Base-by-base conservation (phyloP, 2,888 invertebrate genomes). In the Phengaris arion region DNA sequence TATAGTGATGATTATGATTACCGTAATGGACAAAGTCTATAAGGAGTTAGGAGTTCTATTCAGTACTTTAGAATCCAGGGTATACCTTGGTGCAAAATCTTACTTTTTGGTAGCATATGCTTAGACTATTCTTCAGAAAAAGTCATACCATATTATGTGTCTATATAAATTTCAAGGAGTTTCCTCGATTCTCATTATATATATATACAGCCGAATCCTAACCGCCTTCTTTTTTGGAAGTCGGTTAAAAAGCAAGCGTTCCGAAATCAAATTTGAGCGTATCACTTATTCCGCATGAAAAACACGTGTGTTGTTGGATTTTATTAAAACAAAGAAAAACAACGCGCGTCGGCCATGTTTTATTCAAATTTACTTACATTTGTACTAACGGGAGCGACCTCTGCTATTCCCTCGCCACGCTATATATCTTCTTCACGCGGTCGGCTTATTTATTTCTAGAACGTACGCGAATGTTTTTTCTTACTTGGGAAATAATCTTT, bases 361-460 rank as follows among this genome's bases (percentile, higher is more conserved):
- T 93, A 93, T 93, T 93, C 92, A 93, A 93, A 93, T 93, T 93
- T 93, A 93, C 93, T 93, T 93, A 93, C 93, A 93, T 92, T 93
- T 92, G 87, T 89, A 92, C 91, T 93, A 93, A 93, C 91, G 91
- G 88, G 86, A 87, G 88, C 90, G 92, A 93, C 92, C 93, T 93
- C 85, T 88, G 90, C 86, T 92, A 93, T 92, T 93, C 93, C 93
- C 93, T 87, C 83, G 92, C 87, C 89, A 86, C 87, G 83, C 89
- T 87, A 92, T 93, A 93, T 90, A 93, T 93, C 93, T 93, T 93
- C 91, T 88, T 93, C 93, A 93, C 89, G 86, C 85, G 77, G 77
- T 77, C 70, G 77, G 87, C 87, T 91, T 92, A 89, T 91, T 92
- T 93, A 91, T 92, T 91, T 90, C 86, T 82, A 83, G 79, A 77